A percentile compares a stretch with the other conserved stretches of the same genome.
Conservation (phyloP, 2,113 vertebrate species). For the Monarcha castaneiventris region DNA sequence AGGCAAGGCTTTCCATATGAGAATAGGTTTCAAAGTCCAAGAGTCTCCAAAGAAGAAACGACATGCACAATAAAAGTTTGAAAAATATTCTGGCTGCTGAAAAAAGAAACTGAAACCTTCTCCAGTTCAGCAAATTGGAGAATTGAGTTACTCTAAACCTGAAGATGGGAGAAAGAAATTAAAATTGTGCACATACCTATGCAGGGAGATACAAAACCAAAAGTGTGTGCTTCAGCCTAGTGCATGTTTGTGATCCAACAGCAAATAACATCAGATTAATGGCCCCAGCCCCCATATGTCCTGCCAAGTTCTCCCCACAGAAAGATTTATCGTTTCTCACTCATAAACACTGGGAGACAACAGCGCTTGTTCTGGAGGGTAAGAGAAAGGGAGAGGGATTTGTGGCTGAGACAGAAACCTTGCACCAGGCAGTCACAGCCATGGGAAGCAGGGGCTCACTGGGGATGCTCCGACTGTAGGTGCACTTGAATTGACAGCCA, state of each 20-base stretch:
- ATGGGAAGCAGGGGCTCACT: accelerated
- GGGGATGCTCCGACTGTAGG: background rate
- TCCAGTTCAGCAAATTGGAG: background rate
- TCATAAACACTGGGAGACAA: background rate
- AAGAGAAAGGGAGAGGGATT: background rate
- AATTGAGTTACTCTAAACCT: background rate
- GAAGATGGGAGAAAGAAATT: background rate
- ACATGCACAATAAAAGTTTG: background rate
- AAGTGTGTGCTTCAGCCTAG: background rate
- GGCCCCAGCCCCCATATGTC: background rate
- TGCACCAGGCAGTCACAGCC: background rate
- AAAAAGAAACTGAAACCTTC: slow-evolving; percentile 48
- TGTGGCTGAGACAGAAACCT: background rate
- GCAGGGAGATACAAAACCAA: background rate
- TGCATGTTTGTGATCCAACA: background rate
- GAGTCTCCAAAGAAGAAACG: background rate
- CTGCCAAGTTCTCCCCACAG: background rate
- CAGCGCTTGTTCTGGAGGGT: background rate
- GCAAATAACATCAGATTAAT: background rate
- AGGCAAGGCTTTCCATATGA: background rate
- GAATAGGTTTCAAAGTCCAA: slow-evolving; percentile 29
- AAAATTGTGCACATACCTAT: background rate
- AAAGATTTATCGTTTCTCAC: background rate
- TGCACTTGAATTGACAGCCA: background rate
- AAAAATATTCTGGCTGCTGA: background rate